Base-by-base conservation (phyloP, 92 coral and sea anemone species). In the Porites evermanni region DNA sequence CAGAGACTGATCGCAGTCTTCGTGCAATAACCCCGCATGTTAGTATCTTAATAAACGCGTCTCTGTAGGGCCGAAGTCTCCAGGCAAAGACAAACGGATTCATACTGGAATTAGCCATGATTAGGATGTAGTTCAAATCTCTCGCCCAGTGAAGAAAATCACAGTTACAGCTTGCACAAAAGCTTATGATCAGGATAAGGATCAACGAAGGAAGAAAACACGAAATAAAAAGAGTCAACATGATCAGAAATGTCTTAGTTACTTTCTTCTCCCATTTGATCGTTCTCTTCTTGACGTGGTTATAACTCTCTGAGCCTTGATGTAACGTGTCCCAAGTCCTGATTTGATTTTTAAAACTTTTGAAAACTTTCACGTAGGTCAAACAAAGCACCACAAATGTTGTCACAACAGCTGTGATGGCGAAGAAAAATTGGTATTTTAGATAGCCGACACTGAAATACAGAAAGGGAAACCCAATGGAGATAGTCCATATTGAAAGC, bases 371-470 rank as follows among this genome's bases (percentile, higher is more conserved):
- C 2, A 72, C 75, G 70, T 91, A 91, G 12, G 94, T 91, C 7
- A 91, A 66, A 26, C 87, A 79, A 23, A 94, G 81, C 56, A 94
- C 95, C 21, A 73, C 58, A 77, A 96, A 96, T 8, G 98, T 93
- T 1, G 96, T 81, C 52, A 94, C 87, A 1, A 96, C 98, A 8
- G 94, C 95, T 11, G 98, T 95, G 44, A 94, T 96, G 52, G 94
- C 95, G 52, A 96, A 96, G 68, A 96, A 94, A 66, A 96, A 96
- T 23, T 93, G 94, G 76, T 96, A 96, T 20, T 90, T 93, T 44
- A 94, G 77, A 82, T 93, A 95, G 0, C 98, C 98, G 26, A 94
- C 92, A 52, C 79, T 53, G 86, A 96, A 93, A 69, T 96, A 96
- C 18, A 96, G 87, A 79, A 93, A 89, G 7, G 98, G 94, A 79